Conservation (phyloP, 2,888 invertebrate species). For the Heliconius erato region DNA sequence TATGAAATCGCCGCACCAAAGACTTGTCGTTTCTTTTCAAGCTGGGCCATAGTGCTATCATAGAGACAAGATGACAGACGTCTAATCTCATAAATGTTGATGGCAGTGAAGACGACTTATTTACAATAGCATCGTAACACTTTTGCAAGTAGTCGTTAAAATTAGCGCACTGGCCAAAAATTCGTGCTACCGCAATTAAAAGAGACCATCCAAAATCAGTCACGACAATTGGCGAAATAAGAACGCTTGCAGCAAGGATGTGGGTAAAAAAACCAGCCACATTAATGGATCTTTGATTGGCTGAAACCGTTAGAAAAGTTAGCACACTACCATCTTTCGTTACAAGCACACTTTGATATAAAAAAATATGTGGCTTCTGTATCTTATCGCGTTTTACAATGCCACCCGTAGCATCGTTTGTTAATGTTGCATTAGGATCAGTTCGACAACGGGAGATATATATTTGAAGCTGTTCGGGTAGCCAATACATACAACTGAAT, state of each 20-base stretch:
- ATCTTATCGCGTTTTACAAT: conserved; percentile 24
- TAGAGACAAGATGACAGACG: too few species aligned
- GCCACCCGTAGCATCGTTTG: conserved; percentile 17
- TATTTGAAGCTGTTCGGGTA: conserved; percentile 13
- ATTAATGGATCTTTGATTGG: conserved; percentile 2
- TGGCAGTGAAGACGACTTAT: too few species aligned
- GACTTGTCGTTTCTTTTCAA: too few species aligned
- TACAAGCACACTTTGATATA: conserved; percentile 39
- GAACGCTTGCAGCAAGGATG: conserved; percentile 11
- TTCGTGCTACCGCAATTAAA: too few species aligned
- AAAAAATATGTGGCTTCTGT: conserved; percentile 28
- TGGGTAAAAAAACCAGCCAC: conserved; percentile 11
- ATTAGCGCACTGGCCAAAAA: too few species aligned
- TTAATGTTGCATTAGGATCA: conserved; percentile 9
- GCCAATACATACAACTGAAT: not conserved
- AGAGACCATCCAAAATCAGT: too few species aligned
- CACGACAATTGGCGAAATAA: not conserved
- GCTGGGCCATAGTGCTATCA: too few species aligned
- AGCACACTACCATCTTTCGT: conserved; percentile 38
- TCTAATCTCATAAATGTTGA: too few species aligned
- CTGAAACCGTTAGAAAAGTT: conserved; percentile 17
- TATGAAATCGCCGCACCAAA: too few species aligned
- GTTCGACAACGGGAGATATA: not conserved
- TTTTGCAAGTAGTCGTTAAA: too few species aligned
- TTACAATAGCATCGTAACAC: too few species aligned